Base-by-base conservation (phyloP, 2,888 invertebrate genomes). In the Apoda limacodes region DNA sequence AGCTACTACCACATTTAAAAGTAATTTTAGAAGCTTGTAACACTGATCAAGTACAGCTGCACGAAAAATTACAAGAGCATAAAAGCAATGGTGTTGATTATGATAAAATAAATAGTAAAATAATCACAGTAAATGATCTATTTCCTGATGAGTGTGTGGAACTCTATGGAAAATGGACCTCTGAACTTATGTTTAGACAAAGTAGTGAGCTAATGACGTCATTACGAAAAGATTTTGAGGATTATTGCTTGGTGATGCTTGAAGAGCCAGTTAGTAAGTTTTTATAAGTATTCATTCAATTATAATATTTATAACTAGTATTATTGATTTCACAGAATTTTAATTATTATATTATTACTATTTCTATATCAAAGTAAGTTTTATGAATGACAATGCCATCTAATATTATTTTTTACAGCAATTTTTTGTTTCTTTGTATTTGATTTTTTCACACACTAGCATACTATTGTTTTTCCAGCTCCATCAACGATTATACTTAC, bases 141-240 rank as follows among this genome's bases (percentile, higher is more conserved):
- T 63, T 82, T 34, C 76, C 80, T 2, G 21, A 48, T 22, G 56
- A 65, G 34, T 68, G 74, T 55, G 46, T 72, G 1, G 54, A 65
- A 28, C 41, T 52, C 9, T 82, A 67, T 53, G 82, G 81, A 2
- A 71, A 58, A 35, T 44, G 71, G 30, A 72, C 72, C 3, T 67
- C 69, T 0, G 78, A 81, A 34, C 43, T 82, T 14, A 68, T 80
- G 72, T 80, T 76, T 20, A 62, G 81, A 32, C 80, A 81, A 37
- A 78, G 68, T 44, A 69, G 64, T 21, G 76, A 78, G 12, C 43
- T 81, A 9, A 46, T 82, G 10, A 42, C 62, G 14, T 54, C 52
- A 3, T 40, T 82, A 9, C 70, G 69, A 31, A 71, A 66, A 23
- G 66, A 74, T 53, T 61, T 82, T 27, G 65, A 76, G 36, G 60